These are phyloP conservation scores for Sylvia atricapilla DNA, from an alignment of 2,113 vertebrate genomes.

Conservation along the genomic window DNA sequence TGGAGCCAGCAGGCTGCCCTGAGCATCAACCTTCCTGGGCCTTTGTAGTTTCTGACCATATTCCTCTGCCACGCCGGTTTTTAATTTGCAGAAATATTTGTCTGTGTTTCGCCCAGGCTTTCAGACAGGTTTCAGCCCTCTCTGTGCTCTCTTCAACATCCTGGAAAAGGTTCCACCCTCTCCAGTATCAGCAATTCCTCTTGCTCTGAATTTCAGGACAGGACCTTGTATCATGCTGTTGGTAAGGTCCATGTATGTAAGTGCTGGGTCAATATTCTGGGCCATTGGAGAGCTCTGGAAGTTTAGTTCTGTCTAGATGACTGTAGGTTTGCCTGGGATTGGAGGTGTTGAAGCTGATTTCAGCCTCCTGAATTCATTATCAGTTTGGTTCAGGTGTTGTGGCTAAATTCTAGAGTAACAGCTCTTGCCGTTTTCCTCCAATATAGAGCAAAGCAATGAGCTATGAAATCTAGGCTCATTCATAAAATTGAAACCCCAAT, in stretches of 20 bases:
- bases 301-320: neutral
- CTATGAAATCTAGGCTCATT: neutral
- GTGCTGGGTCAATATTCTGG: neutral
- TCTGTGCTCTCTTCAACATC: neutral
- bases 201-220: neutral
- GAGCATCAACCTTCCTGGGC: neutral
- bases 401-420: neutral
- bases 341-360: neutral
- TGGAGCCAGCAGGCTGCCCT: conserved; percentile 28
- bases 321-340: neutral
- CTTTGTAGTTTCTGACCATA: conserved; percentile 21
- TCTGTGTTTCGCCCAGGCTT: neutral
- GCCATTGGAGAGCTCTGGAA: accelerated
- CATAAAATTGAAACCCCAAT: neutral
- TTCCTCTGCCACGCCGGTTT: neutral
- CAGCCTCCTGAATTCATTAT: neutral
- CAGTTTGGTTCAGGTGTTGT: neutral
- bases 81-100: conserved; percentile 15
- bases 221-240: neutral
- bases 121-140: neutral
- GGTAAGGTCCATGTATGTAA: accelerated
- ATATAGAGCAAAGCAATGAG: neutral
- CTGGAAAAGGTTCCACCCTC: neutral
- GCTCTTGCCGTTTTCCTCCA: accelerated
- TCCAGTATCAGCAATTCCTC: neutral